Conservation (phyloP, 2,797 vertebrate species). For the Crax fasciolata region DNA sequence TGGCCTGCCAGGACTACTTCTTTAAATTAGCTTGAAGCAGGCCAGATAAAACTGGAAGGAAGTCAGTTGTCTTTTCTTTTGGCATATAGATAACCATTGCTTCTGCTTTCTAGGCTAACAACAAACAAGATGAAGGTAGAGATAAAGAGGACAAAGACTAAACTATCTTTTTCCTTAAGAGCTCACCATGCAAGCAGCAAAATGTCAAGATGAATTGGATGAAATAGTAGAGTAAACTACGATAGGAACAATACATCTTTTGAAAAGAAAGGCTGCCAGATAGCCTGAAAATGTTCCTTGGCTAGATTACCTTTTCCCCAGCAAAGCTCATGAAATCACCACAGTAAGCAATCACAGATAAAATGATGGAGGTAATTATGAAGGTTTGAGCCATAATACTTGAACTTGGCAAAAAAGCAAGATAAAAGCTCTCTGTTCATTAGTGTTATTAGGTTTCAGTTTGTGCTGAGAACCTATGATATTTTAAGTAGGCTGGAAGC, state of each 20-base stretch:
- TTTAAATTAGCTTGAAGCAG: slow-evolving; percentile 73
- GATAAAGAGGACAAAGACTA: slow-evolving; percentile 23
- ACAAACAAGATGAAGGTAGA: slow-evolving; percentile 25
- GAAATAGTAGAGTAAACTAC: slow-evolving; percentile 28
- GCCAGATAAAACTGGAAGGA: slow-evolving; percentile 65
- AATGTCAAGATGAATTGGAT: neutral
- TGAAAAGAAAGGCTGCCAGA: slow-evolving; percentile 38
- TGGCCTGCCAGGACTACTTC: slow-evolving; percentile 59
- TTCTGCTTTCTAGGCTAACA: slow-evolving; percentile 41
- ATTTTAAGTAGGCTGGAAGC: slow-evolving; percentile 47
- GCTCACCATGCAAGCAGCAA: slow-evolving; percentile 6
- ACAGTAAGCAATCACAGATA: neutral
- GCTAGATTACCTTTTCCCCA: slow-evolving; percentile 39
- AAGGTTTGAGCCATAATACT: slow-evolving; percentile 47
- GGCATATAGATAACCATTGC: slow-evolving; percentile 20
- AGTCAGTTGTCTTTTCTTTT: slow-evolving; percentile 61
- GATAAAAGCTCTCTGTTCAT: slow-evolving; percentile 59
- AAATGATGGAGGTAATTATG: slow-evolving; percentile 57
- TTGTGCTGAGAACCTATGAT: slow-evolving; percentile 54
- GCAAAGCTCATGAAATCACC: slow-evolving; percentile 63
- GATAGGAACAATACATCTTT: slow-evolving; percentile 14
- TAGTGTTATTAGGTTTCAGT: slow-evolving; percentile 30
- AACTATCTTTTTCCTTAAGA: slow-evolving; percentile 1
- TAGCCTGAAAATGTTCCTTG: slow-evolving; percentile 29
- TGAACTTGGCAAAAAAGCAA: slow-evolving; percentile 50